These are phyloP conservation scores for Tenodera sinensis DNA, from an alignment of 2,888 invertebrate genomes.

Conservation along the genomic window DNA sequence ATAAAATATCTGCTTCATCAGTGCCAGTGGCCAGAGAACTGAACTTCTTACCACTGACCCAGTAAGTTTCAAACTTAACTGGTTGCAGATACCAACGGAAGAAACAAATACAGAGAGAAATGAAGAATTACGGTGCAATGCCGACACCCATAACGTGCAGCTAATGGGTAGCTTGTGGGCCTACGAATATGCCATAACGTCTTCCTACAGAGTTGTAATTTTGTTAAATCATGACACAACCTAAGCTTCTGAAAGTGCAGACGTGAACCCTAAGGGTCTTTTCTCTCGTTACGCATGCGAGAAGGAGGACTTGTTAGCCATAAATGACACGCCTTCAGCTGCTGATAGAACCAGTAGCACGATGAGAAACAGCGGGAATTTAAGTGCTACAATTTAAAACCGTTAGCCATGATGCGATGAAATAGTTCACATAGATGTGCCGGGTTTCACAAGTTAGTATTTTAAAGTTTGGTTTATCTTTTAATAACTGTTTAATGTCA, in stretches of 20 bases:
- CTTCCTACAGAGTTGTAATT: neutral
- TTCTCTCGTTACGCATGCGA: neutral
- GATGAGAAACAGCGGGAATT: neutral
- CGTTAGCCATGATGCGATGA: too few relatives aligned
- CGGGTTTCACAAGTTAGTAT: too few relatives aligned
- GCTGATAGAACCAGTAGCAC: neutral
- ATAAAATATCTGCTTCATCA: neutral
- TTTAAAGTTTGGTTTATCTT: too few relatives aligned
- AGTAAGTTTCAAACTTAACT: neutral
- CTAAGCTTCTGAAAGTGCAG: neutral
- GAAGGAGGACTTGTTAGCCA: neutral
- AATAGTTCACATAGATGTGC: too few relatives aligned
- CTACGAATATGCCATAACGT: neutral
- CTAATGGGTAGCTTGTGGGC: neutral
- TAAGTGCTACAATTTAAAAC: too few relatives aligned
- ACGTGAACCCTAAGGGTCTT: neutral
- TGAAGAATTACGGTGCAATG: neutral
- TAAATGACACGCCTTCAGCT: neutral
- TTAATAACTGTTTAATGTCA: too few relatives aligned
- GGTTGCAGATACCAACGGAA: neutral
- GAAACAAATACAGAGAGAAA: neutral
- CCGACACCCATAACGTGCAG: neutral
- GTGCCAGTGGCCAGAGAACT: neutral
- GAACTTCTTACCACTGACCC: neutral
- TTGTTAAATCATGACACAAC: neutral